Base-by-base conservation (phyloP, 35 echinoderm and acorn worm genomes). In the Hemicentrotus pulcherrimus region DNA sequence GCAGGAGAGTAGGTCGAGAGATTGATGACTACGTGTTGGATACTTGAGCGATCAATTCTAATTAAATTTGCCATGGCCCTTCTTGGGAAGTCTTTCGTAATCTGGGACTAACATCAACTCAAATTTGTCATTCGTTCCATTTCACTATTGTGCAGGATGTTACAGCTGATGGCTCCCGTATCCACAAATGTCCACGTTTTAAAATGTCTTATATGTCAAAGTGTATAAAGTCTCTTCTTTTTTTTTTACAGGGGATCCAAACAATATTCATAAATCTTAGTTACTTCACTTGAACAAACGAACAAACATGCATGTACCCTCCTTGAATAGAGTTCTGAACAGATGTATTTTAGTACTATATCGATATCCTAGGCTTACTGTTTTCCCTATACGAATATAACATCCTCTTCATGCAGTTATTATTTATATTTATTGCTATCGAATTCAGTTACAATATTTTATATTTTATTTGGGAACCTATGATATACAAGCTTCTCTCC, bases 41-140 rank as follows among this genome's bases (percentile, higher is more conserved):
- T 70, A 70, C 61, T 70, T 70, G 61, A 70, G 61, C 61, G 61
- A 70, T 70, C 61, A 70, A 70, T 70, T 70, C 61, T 70, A 70
- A 70, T 70, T 70, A 70, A 70, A 70, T 70, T 70, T 70, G 61
- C 61, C 61, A 70, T 70, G 61, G 61, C 61, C 61, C 61, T 70
- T 70, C 61, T 70, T 70, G 61, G 61, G 22, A 14, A 70, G 18
- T 70, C 61, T 70, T 70, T 22, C 61, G 61, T 70, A 70, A 70
- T 70, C 61, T 24, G 16, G 61, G 61, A 70, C 61, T 70, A 70
- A 19, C 61, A 70, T 70, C 61, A 14, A 70, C 19, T 70, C 61
- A 70, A 70, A 70, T 70, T 70, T 16, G 61, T 70, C 24, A 28
- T 11, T 65, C 61, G 61, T 70, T 70, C 61, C 61, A 70, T 70